phyloP scores from a whole-genome alignment of 1,140 invertebrate species.

The Lucilia sericata region DNA sequence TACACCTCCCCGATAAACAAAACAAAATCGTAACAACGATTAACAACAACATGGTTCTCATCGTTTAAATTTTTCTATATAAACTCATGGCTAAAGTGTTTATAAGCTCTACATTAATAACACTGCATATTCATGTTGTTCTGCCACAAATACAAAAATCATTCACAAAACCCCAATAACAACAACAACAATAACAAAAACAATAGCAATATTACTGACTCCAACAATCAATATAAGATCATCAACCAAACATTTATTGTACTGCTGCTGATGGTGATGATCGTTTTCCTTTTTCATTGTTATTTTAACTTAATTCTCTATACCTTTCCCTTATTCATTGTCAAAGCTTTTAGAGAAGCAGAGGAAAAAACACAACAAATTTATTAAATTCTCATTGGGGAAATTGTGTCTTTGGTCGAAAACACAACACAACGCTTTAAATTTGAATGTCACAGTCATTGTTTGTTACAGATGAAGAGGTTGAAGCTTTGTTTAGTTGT shows the following conservation, averaged over 20 bases:
- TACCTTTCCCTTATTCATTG: background rate
- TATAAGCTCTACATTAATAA: constrained; percentile 67
- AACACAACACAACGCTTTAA: background rate
- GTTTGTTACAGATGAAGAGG: background rate
- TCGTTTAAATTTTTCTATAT: background rate
- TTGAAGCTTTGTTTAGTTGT: background rate
- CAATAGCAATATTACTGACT: constrained; percentile 8
- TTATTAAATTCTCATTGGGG: constrained; percentile 42
- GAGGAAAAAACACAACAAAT: constrained; percentile 1
- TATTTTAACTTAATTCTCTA: background rate
- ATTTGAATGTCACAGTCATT: constrained; percentile 39
- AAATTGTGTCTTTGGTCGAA: constrained; percentile 26
- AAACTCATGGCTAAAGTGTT: constrained; percentile 57
- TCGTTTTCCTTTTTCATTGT: constrained; percentile 12
- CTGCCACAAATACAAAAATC: constrained; percentile 41
- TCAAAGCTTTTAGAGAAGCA: background rate
- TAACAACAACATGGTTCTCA: constrained; percentile 31
- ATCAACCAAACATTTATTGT: background rate
- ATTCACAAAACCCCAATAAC: background rate
- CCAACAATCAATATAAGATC: constrained; percentile 34
- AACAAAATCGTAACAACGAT: background rate
- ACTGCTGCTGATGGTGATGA: background rate
- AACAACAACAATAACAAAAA: background rate
- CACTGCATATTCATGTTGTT: constrained; percentile 65
- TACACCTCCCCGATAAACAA: background rate